These are phyloP conservation scores for Philypnodon macrostomus DNA, from an alignment of 2,797 vertebrate genomes.

Conservation along the genomic window DNA sequence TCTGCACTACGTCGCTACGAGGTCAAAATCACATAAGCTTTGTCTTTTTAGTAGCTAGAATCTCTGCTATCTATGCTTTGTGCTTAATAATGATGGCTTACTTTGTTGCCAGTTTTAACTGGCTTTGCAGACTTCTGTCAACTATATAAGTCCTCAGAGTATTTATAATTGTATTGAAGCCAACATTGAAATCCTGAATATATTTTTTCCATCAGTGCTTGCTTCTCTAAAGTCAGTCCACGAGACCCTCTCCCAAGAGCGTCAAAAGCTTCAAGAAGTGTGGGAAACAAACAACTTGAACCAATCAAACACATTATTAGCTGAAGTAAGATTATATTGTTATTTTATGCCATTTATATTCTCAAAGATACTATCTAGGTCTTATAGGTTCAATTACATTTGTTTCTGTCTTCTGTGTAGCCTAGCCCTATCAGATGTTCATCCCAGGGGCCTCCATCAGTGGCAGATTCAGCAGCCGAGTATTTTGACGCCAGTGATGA, in stretches of 20 bases:
- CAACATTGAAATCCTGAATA: background rate
- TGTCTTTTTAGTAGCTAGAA: background rate
- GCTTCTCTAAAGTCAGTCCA: slow-evolving; percentile 82
- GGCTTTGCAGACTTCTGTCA: too few relatives aligned
- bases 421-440: slow-evolving; percentile 45
- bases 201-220: slow-evolving; percentile 59
- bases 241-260: slow-evolving; percentile 80
- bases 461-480: slow-evolving; percentile 84
- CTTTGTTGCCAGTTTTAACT: too few relatives aligned
- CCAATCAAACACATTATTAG: slow-evolving; percentile 46
- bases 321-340: slow-evolving; percentile 53
- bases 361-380: rapidly evolving
- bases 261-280: slow-evolving; percentile 79
- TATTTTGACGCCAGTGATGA: slow-evolving; percentile 91
- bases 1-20: slow-evolving; percentile 85
- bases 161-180: too few relatives aligned
- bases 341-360: too few relatives aligned
- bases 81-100: too few relatives aligned
- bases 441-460: slow-evolving; percentile 77
- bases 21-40: slow-evolving; percentile 66
- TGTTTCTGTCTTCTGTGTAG: slow-evolving; percentile 39
- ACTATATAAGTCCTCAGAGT: too few relatives aligned
- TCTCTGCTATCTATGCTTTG: too few relatives aligned
- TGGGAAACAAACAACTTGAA: slow-evolving; percentile 63
- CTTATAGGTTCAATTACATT: background rate